Evolutionary conservation across 2,888 invertebrate genomes (phyloP), one percentile per base, ranked within the genome.

Genomic region (Chrysopilus asiliformis): DNA sequence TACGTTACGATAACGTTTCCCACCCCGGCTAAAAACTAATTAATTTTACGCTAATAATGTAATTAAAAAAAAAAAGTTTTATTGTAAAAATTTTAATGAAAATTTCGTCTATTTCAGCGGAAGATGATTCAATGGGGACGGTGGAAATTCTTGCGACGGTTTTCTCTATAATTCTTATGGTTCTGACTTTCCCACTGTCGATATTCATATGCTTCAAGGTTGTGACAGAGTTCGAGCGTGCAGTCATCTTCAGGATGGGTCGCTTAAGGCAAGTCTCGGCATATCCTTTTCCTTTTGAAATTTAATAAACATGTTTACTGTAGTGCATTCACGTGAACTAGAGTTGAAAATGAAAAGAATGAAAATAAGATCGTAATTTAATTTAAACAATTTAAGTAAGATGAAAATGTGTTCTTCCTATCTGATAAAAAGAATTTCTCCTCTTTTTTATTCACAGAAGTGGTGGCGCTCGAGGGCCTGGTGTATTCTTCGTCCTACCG

Each of bases 401-500:
- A n/a, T n/a, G n/a, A n/a, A n/a, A n/a, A n/a, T n/a, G n/a, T n/a
- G n/a, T n/a, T n/a, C n/a, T n/a, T n/a, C n/a, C n/a, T n/a, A n/a
- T n/a, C n/a, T n/a, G n/a, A n/a, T n/a, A n/a, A n/a, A n/a, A n/a
- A n/a, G n/a, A n/a, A n/a, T n/a, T n/a, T n/a, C n/a, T n/a, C n/a
- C n/a, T n/a, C n/a, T n/a, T n/a, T n/a, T 8, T 22, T 22, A 10
- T 22, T 8, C 10, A 22, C 14, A 49, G 49, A 34, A 47, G 55
- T 32, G 84, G 84, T 2, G 83, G 82, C 3, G 80, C 83, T 3
- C 68, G 82, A 46, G 86, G 89, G 0, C 79, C 85, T n/a, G 90
- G 90, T 2, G 76, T 91, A 44, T 94, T 94, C 63, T 93, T 94
- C 62, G 78, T 94, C 7, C 68, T 95, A 43, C 94, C 94, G 1